Evolutionary conservation across 2,797 vertebrate species (phyloP), one percentile per base, ranked within the genome.

Genomic region (Nannoperca obscura): DNA sequence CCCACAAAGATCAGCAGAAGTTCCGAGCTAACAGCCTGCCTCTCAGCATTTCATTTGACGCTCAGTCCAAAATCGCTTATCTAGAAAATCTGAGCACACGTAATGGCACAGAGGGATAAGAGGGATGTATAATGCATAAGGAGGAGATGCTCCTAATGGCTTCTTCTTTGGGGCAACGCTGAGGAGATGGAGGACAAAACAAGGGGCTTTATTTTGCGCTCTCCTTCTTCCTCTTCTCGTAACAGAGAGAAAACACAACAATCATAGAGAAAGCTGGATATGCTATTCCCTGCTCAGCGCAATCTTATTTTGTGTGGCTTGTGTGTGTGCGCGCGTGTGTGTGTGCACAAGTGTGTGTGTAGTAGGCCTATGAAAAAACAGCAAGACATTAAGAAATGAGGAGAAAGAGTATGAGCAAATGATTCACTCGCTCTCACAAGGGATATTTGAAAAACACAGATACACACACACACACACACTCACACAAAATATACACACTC

Each of bases 61-160:
- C 87, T 89, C 76, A 81, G 87, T 85, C 89, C 83, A 90, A 94
- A 93, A 94, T 89, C 78, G 90, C 93, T 93, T 93, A 94, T 93
- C 93, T 93, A 83, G 88, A 93, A 91, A 93, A 93, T 94, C 91
- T 93, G 86, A 92, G 92, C 85, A 67, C 89, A 86, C 84, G 83
- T 93, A 92, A 92, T 91, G 90, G 91, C 86, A 89, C 85, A 78
- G 85, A 82, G 89, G 91, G 88, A 92, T 90, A 83, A 86, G 87
- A 83, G 85, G 69, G 81, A 94, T 94, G 92, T 91, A 93, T 93
- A 91, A 94, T 94, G 89, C 88, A 95, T 93, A 89, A 93, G 93
- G 81, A 86, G 74, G 81, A 89, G 86, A 88, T 71, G 89, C 88
- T 91, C 72, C 89, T 94, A 94, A 95, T 93, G 91, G 92, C 84